Evolutionary conservation across 2,113 vertebrate genomes (phyloP).

Genomic region (Datnioides undecimradiatus): DNA sequence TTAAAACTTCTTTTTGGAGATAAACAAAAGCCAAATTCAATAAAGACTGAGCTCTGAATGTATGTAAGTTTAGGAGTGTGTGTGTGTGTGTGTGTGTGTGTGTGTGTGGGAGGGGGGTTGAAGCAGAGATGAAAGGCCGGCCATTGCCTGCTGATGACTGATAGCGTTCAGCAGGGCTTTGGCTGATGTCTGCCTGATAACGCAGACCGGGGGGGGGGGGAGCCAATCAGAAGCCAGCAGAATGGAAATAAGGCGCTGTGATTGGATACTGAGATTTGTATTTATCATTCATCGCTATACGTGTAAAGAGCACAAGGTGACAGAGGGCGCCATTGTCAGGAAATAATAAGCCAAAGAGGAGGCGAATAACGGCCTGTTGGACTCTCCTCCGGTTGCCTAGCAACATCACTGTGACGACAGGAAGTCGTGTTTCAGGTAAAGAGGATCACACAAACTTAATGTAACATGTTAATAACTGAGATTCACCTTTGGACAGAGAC

Average conservation of each 20-base stretch:
- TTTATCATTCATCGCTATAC: background rate
- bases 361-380: background rate
- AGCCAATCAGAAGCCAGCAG: slow-evolving; percentile 37
- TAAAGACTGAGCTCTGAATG: slow-evolving; percentile 33
- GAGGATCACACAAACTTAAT: too few relatives aligned
- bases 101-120: slow-evolving; percentile 15
- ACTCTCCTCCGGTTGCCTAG: too few relatives aligned
- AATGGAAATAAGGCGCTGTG: slow-evolving; percentile 1
- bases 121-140: slow-evolving; percentile 76
- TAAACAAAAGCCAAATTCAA: slow-evolving; percentile 55
- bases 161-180: slow-evolving; percentile 76
- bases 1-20: slow-evolving; percentile 17
- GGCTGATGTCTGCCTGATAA: slow-evolving; percentile 78
- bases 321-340: background rate
- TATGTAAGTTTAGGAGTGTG: slow-evolving; percentile 39
- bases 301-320: background rate
- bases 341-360: background rate
- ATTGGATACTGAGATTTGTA: background rate
- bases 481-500: too few relatives aligned
- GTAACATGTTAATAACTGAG: too few relatives aligned
- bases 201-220: slow-evolving; percentile 38
- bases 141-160: slow-evolving; percentile 77
- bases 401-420: too few relatives aligned
- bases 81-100: slow-evolving; percentile 13
- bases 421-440: too few relatives aligned